Base-by-base conservation (phyloP, 2,888 invertebrate species). In the Uloborus plumipes region DNA sequence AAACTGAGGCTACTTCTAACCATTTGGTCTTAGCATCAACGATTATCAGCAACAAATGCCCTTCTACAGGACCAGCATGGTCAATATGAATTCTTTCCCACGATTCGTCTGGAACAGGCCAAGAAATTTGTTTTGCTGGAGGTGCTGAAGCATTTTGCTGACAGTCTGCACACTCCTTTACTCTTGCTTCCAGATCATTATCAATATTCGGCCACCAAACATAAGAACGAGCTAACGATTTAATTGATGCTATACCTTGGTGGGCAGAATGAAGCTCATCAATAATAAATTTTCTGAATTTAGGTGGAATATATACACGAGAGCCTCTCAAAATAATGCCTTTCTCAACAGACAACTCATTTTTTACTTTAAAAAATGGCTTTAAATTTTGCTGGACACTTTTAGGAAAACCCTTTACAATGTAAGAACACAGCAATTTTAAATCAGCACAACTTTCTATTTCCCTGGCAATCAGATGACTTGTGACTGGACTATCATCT, bases 11-110 rank as follows among this genome's bases (percentile, higher is more conserved):
- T 7, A 89, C 87, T 85, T 90, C 89, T 1, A 88, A 87, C 89
- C 89, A 90, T 80, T 90, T 90, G 0, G 89, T 89, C 84, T 87
- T 87, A 14, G 89, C 86, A 84, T 90, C 89, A 4, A 89, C 87
- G 13, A 89, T 84, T 18, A 90, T 85, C 6, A 89, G 79, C 49
- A 88, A 87, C 86, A 86, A 87, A 13, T 77, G 78, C 14, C 86
- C 87, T 9, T 86, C 61, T 55, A 88, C 83, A 47, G 88, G 89
- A 14, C 89, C 89, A 16, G 89, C 89, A 86, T 88, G 89, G 85
- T 90, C 90, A 18, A 89, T 86, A 86, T 90, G 89, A 6, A 90
- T 84, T 20, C 89, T 85, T 75, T 88, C 86, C 88, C 88, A 89
- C 15, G 87, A 87, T 70, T 85, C 81, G 9, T 77, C 84, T 31